These are phyloP conservation scores for Merops nubicus DNA, from an alignment of 2,113 vertebrate species.

Conservation along the genomic window DNA sequence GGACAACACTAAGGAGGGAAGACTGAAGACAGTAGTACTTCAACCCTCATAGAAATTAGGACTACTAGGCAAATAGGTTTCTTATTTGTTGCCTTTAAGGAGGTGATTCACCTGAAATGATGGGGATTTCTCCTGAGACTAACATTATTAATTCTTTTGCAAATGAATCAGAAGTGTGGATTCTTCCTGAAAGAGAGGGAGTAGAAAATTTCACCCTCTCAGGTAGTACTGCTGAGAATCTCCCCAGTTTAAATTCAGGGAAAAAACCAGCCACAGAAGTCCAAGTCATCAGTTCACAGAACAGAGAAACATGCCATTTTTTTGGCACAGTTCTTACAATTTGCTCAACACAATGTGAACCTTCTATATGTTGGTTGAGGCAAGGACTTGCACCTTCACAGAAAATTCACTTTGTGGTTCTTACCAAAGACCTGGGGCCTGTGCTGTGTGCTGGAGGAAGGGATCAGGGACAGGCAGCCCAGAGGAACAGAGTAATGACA, in stretches of 20 bases:
- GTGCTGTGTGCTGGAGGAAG: not conserved
- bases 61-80: not conserved
- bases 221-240: not conserved
- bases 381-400: not conserved
- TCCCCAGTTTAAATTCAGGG: not conserved
- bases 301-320: fast-evolving
- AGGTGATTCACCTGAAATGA: not conserved
- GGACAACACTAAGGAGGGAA: not conserved
- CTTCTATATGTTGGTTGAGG: not conserved
- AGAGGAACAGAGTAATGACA: not conserved
- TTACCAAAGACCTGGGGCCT: not conserved
- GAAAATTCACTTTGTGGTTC: not conserved
- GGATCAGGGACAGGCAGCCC: not conserved
- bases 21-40: not conserved
- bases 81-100: not conserved
- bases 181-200: not conserved
- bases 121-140: not conserved
- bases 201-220: not conserved
- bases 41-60: not conserved
- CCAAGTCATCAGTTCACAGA: not conserved
- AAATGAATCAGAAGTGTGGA: not conserved
- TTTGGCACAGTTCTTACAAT: not conserved
- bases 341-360: not conserved
- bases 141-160: not conserved
- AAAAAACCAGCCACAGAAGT: not conserved